Base-by-base conservation (phyloP, 1,140 invertebrate species). In the Diabrotica virgifera region DNA sequence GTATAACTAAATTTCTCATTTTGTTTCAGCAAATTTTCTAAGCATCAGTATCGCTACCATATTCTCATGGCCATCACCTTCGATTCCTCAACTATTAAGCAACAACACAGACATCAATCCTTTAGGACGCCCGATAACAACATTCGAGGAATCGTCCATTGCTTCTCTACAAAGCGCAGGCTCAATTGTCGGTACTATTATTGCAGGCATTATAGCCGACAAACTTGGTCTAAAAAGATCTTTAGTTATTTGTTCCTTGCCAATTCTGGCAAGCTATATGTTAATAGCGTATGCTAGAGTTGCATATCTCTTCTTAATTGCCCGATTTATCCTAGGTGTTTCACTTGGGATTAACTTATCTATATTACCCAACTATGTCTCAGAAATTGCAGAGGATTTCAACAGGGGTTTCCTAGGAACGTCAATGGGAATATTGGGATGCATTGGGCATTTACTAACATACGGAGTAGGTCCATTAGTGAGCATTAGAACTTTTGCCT, bases 121-220 rank as follows among this genome's bases (percentile, higher is more conserved):
- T 6, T 58, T 78, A 10, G 80, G 79, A 0, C 65, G 64, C 5
- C 64, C 70, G 3, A 66, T 85, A 6, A 82, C 80, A 0, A 36
- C 66, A 0, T 82, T 85, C 2, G 81, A 91, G 71, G 78, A 81
- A 52, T 89, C 92, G 0, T 95, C 91, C 91, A 89, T 95, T 63
- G 90, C 89, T 0, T 90, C 90, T 0, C 77, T 95, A 8, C 79
- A 94, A 57, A 85, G 90, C 0, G 74, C 95, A 13, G 93, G 92
- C 8, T 90, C 92, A 14, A 81, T 92, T 13, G 35, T 68, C 12
- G 73, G 71, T 7, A 70, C 70, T 0, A 35, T 70, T 6, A 24
- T 65, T 0, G 77, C 80, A 13, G 79, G 80, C 9, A 61, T 75
- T 12, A 50, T 76, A 0, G 56, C 79, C 7, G 78, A 82, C 55